phyloP scores from a whole-genome alignment of 2,797 vertebrate species.

The Peromyscus eremicus region DNA sequence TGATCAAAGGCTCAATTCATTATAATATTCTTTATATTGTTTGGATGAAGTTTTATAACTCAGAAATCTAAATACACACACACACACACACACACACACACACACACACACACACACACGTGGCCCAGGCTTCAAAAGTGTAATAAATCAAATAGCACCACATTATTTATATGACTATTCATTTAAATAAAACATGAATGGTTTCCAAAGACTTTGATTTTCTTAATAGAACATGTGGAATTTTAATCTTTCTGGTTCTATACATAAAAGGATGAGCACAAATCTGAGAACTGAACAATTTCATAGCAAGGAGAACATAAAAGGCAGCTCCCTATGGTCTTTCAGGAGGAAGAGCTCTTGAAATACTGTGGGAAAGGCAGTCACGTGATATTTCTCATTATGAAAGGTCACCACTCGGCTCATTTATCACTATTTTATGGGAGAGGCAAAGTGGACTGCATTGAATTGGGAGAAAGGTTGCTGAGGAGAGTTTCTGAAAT shows the following conservation, averaged over 20 bases:
- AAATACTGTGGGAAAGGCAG: conserved; percentile 82
- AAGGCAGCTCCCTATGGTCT: conserved; percentile 76
- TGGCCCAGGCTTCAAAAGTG: neutral
- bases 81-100: neutral
- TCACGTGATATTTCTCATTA: conserved; percentile 86
- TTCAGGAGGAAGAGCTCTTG: conserved; percentile 78
- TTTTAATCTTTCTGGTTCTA: conserved; percentile 26
- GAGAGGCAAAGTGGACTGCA: conserved; percentile 72
- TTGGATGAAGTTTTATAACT: conserved; percentile 11
- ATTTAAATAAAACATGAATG: conserved; percentile 50
- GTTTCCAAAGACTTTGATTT: conserved; percentile 55
- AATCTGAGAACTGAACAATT: conserved; percentile 62
- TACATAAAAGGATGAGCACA: conserved; percentile 62
- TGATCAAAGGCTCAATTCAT: conserved; percentile 24
- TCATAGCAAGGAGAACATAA: conserved; percentile 71
- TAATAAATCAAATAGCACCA: conserved; percentile 3
- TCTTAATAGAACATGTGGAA: conserved; percentile 52
- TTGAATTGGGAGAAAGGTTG: conserved; percentile 80
- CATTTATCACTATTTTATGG: conserved; percentile 86
- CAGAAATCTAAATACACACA: neutral
- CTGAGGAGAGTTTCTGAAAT: conserved; percentile 82
- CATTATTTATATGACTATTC: neutral
- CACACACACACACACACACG: neutral
- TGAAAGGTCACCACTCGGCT: conserved; percentile 85
- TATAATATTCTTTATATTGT: conserved; percentile 33